phyloP scores from a whole-genome alignment of 2,113 vertebrate genomes.

The Glaucidium brasilianum region DNA sequence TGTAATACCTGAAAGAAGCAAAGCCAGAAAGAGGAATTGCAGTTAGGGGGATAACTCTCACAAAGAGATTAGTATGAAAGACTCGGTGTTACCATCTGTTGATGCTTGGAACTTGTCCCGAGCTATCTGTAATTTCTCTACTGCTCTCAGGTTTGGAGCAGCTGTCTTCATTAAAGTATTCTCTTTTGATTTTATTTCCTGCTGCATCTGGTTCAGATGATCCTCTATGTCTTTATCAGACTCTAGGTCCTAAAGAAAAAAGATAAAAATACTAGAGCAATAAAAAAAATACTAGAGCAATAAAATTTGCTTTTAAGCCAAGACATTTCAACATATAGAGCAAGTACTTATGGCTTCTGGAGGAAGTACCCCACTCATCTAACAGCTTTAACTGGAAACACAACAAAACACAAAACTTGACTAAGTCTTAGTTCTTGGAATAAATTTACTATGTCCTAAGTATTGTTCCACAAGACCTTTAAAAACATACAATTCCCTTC shows the following conservation, averaged over 20 bases:
- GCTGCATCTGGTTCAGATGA: conserved; percentile 66
- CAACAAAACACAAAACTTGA: neutral
- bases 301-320: neutral
- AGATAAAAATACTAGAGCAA: neutral
- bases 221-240: conserved; percentile 74
- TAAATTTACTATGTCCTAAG: neutral
- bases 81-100: conserved; percentile 76
- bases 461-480: neutral
- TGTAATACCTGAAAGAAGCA: neutral
- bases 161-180: conserved; percentile 73
- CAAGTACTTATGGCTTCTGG: neutral
- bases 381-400: neutral
- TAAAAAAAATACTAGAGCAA: neutral
- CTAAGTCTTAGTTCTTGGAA: neutral
- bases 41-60: neutral
- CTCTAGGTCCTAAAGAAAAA: conserved; percentile 67
- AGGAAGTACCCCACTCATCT: neutral
- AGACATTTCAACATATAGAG: neutral
- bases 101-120: conserved; percentile 82
- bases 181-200: conserved; percentile 74
- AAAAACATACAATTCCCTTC: neutral
- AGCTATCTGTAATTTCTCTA: conserved; percentile 81
- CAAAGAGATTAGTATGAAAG: neutral
- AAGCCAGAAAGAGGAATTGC: neutral
- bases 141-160: conserved; percentile 87